Evolutionary conservation across 53 echinoderm and acorn worm genomes (phyloP).

Genomic region (Paracentrotus lividus): DNA sequence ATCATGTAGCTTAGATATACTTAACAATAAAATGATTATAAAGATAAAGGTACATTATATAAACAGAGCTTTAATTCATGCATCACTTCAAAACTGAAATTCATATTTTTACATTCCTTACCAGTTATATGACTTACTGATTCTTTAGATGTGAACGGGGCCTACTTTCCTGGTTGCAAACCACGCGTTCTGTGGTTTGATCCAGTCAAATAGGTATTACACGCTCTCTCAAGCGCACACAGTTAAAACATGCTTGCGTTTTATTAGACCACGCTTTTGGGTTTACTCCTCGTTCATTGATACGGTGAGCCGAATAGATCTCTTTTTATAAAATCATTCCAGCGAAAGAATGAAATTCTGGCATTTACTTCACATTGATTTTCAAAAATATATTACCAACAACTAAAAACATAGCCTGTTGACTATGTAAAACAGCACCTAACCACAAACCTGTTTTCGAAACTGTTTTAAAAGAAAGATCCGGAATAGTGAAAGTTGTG

Average conservation of each 20-base stretch:
- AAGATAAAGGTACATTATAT: too few species aligned
- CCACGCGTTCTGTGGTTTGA: conserved; percentile 43
- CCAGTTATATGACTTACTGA: background rate
- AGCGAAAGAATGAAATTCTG: background rate
- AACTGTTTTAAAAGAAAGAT: too few species aligned
- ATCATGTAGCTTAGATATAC: too few species aligned
- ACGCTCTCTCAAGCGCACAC: conserved; percentile 45
- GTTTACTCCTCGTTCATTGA: background rate
- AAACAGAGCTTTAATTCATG: background rate
- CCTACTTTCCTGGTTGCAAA: background rate
- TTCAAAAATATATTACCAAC: background rate
- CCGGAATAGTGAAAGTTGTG: too few species aligned
- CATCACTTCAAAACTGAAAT: too few species aligned
- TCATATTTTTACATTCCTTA: too few species aligned
- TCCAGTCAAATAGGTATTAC: conserved; percentile 50
- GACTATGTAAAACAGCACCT: background rate
- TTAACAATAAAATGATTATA: too few species aligned
- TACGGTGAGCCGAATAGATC: background rate
- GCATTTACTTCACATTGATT: background rate
- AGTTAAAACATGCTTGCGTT: background rate
- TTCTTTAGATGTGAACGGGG: background rate
- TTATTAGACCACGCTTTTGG: background rate
- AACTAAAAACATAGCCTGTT: conserved; percentile 37
- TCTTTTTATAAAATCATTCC: background rate
- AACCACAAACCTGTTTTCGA: background rate